phyloP scores from a whole-genome alignment of 2,888 invertebrate species.

The Nomada goodeniana region DNA sequence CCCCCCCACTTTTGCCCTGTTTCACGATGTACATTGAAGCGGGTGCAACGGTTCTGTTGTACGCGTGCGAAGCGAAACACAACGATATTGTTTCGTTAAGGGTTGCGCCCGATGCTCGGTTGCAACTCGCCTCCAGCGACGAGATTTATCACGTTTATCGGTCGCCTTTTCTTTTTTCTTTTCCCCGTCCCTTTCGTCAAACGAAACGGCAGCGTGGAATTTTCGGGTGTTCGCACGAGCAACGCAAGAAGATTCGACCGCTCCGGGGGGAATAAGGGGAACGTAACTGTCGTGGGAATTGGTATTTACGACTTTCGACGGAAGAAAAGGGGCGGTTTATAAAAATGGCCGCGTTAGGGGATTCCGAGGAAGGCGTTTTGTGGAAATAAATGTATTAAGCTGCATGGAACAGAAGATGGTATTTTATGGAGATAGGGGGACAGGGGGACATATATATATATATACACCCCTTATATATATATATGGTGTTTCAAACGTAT shows the following conservation, averaged over 20 bases:
- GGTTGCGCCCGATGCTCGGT: background rate
- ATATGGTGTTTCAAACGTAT: too few species aligned
- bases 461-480: too few species aligned
- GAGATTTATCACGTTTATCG: slow-evolving; percentile 21
- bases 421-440: background rate
- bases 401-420: background rate
- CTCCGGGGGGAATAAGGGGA: slow-evolving; percentile 5
- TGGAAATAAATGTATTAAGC: slow-evolving; percentile 10
- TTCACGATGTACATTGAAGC: background rate
- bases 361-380: background rate
- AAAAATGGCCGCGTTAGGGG: background rate
- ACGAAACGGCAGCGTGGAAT: background rate
- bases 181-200: background rate
- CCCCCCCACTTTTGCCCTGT: background rate
- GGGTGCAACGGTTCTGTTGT: background rate
- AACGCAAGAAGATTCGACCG: too few species aligned
- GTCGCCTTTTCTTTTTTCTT: background rate
- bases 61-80: background rate
- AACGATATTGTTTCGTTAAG: background rate
- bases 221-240: background rate
- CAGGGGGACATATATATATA: too few species aligned
- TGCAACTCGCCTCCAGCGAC: background rate
- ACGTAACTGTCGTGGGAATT: slow-evolving; percentile 9
- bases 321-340: background rate
- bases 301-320: slow-evolving; percentile 27